Conservation (phyloP, 1,140 invertebrate genomes). For the Drosophila pallidifrons region DNA sequence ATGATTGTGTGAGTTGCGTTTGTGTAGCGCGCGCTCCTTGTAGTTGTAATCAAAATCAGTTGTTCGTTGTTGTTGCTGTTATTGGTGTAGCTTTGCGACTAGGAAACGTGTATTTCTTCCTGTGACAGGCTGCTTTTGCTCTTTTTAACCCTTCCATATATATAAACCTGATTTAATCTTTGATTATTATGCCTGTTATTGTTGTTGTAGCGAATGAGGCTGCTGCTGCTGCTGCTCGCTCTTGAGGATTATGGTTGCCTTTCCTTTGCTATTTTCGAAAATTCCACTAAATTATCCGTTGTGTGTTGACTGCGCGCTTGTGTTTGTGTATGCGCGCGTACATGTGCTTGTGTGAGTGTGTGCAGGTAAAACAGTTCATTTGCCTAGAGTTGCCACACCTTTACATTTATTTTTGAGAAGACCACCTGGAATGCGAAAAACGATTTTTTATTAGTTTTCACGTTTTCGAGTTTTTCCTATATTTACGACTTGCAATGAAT, state of each 20-base stretch:
- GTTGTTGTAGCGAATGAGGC: constrained; percentile 38
- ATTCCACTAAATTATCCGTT: constrained; percentile 82
- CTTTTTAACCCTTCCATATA: constrained; percentile 78
- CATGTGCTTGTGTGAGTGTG: constrained; percentile 36
- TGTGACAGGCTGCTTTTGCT: constrained; percentile 67
- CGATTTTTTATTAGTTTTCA: constrained; percentile 54
- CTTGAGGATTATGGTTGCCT: constrained; percentile 55
- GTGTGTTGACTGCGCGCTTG: constrained; percentile 31
- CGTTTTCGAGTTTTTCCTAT: constrained; percentile 15
- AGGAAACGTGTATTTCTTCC: constrained; percentile 84
- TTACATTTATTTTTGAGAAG: constrained; percentile 14
- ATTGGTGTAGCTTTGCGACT: constrained; percentile 61
- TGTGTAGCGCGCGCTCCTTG: constrained; percentile 55
- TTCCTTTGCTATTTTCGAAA: constrained; percentile 79
- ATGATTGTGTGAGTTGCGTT: constrained; percentile 25
- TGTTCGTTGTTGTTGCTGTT: constrained; percentile 68
- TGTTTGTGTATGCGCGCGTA: constrained; percentile 29
- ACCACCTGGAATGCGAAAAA: constrained; percentile 71
- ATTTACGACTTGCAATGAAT: constrained; percentile 35
- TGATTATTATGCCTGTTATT: constrained; percentile 72
- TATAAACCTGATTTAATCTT: constrained; percentile 83
- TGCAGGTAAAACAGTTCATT: constrained; percentile 82
- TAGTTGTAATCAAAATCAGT: constrained; percentile 65
- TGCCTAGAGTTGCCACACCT: constrained; percentile 70
- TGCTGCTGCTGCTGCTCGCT: constrained; percentile 50